These are phyloP conservation scores for Gasterosteus nipponicus DNA, from an alignment of 2,113 vertebrate species.

Conservation along the genomic window DNA sequence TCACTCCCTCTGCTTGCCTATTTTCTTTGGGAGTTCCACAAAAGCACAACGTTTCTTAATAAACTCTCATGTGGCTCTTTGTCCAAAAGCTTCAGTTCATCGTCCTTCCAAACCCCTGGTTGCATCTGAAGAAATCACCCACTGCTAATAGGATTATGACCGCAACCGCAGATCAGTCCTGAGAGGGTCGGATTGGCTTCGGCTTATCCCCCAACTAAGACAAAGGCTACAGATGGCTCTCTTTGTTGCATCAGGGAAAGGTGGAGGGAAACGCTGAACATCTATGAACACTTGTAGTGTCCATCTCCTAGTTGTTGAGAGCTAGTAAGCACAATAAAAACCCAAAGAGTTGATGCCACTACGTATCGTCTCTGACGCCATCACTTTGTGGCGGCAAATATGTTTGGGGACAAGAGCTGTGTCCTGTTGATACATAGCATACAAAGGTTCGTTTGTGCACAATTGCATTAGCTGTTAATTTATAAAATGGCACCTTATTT, in stretches of 20 bases:
- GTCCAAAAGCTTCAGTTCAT: conserved; percentile 47
- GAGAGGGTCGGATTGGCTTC: conserved; percentile 61
- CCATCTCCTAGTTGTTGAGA: conserved; percentile 20
- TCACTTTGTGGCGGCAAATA: neutral
- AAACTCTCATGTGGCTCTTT: conserved; percentile 41
- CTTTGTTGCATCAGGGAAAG: conserved; percentile 61
- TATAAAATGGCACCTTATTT: neutral
- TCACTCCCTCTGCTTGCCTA: neutral
- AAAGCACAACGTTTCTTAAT: conserved; percentile 11
- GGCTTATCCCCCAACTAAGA: conserved; percentile 67
- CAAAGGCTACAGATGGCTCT: conserved; percentile 70
- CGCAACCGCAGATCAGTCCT: conserved; percentile 55
- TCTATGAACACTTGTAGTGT: conserved; percentile 4
- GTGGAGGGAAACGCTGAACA: conserved; percentile 27
- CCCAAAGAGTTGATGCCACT: neutral
- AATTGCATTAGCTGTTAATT: neutral
- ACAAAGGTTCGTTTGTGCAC: neutral
- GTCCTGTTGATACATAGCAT: neutral
- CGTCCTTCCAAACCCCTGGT: conserved; percentile 30
- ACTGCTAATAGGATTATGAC: conserved; percentile 76
- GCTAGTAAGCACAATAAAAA: conserved; percentile 13
- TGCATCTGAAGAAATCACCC: conserved; percentile 62
- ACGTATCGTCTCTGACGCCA: neutral
- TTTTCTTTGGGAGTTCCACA: conserved; percentile 8
- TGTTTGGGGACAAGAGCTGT: conserved; percentile 1